phyloP scores from a whole-genome alignment of 2,888 invertebrate species.

The Scaptomyza cyrtandrae region DNA sequence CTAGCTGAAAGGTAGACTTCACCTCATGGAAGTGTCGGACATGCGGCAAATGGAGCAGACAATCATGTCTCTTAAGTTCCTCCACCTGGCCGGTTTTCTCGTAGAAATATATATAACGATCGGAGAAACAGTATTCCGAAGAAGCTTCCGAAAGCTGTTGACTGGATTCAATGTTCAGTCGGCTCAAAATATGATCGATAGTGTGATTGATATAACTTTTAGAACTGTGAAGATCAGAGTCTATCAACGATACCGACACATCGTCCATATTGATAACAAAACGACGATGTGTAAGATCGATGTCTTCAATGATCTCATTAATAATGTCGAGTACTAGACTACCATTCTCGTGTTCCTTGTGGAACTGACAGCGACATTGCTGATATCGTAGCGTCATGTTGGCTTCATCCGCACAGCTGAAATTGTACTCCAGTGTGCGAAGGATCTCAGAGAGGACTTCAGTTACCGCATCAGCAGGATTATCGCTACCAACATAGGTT shows the following conservation, averaged over 20 bases:
- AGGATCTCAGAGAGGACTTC: conserved; percentile 76
- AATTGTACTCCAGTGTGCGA: conserved; percentile 69
- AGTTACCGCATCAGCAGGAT: conserved; percentile 55
- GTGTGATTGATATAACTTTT: conserved; percentile 53
- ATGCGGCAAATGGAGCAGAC: conserved; percentile 56
- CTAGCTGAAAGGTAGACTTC: conserved; percentile 65
- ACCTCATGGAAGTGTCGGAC: conserved; percentile 49
- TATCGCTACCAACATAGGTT: conserved; percentile 55
- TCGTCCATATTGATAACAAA: conserved; percentile 39
- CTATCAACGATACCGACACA: background rate
- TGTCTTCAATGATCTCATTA: conserved; percentile 69
- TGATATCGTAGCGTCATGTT: conserved; percentile 72
- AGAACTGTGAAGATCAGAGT: conserved; percentile 27
- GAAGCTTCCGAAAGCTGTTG: conserved; percentile 66
- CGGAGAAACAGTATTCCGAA: conserved; percentile 68
- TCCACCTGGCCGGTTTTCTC: conserved; percentile 68
- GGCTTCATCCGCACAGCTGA: conserved; percentile 54
- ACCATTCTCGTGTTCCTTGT: conserved; percentile 33
- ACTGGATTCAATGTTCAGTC: conserved; percentile 75
- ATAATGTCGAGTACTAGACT: conserved; percentile 61
- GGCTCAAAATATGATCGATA: conserved; percentile 52
- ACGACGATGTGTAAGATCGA: conserved; percentile 68
- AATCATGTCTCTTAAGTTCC: conserved; percentile 32
- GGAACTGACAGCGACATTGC: conserved; percentile 65
- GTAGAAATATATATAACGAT: conserved; percentile 70